Evolutionary conservation across 2,888 invertebrate genomes (phyloP).

Genomic region (Lycocerus yunnanus): DNA sequence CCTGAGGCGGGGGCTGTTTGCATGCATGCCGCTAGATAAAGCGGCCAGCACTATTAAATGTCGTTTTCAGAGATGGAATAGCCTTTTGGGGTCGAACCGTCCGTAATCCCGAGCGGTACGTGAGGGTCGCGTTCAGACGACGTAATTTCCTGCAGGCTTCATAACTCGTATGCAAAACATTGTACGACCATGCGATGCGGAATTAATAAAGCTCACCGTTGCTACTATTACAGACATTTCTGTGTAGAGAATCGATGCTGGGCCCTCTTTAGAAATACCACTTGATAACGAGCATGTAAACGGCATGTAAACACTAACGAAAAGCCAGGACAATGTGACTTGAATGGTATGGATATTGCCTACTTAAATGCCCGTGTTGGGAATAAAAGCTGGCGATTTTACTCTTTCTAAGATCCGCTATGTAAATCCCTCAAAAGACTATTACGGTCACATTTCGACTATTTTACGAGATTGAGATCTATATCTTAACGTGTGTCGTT

Average conservation of each 20-base stretch:
- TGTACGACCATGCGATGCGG: constrained; percentile 29
- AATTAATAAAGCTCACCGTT: constrained; percentile 30
- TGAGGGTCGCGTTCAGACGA: constrained; percentile 43
- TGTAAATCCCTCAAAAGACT: constrained; percentile 43
- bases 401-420: constrained; percentile 38
- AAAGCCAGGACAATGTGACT: constrained; percentile 27
- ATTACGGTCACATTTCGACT: constrained; percentile 46
- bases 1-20: constrained; percentile 60
- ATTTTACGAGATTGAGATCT: constrained; percentile 44
- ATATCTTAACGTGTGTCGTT: constrained; percentile 40
- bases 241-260: constrained; percentile 18
- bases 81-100: constrained; percentile 42
- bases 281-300: constrained; percentile 36
- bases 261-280: constrained; percentile 9
- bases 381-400: constrained; percentile 33
- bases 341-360: constrained; percentile 42
- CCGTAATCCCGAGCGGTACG: constrained; percentile 44
- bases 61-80: constrained; percentile 45
- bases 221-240: constrained; percentile 7
- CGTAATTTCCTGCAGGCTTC: constrained; percentile 42
- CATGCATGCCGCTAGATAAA: constrained; percentile 52
- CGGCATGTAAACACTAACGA: constrained; percentile 42
- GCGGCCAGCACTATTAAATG: constrained; percentile 47
- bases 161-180: constrained; percentile 36
- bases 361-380: constrained; percentile 39